These are phyloP conservation scores for Hemibagrus wyckioides DNA, from an alignment of 2,113 vertebrate genomes.

Conservation along the genomic window DNA sequence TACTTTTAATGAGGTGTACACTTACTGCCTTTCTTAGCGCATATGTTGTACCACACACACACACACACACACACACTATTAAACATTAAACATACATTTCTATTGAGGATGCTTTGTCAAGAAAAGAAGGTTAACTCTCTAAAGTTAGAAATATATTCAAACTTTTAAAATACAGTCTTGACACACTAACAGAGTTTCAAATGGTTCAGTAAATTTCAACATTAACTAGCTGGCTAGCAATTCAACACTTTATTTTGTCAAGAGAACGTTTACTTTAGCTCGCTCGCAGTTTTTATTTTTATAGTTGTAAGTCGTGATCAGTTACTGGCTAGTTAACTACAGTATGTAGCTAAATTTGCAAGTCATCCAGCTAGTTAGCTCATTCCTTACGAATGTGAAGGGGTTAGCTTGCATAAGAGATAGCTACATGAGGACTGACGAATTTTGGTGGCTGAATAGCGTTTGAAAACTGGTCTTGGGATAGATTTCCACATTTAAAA, in stretches of 20 bases:
- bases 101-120: not conserved
- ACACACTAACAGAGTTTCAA: not conserved
- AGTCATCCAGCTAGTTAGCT: not conserved
- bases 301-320: not conserved
- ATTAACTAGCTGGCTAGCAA: not conserved
- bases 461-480: not conserved
- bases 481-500: no score
- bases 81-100: not conserved
- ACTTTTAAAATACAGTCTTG: not conserved
- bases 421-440: not conserved
- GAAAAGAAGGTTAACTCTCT: not conserved
- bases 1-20: not conserved
- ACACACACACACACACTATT: not conserved
- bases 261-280: not conserved
- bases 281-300: not conserved
- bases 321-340: not conserved
- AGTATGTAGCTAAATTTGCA: not conserved
- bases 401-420: not conserved
- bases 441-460: not conserved
- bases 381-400: not conserved
- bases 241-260: not conserved
- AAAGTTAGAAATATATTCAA: not conserved
- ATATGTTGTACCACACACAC: not conserved
- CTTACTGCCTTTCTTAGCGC: not conserved
- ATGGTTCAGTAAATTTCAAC: not conserved